Base-by-base conservation (phyloP, 2,113 vertebrate species). In the Cranoglanis bouderius region DNA sequence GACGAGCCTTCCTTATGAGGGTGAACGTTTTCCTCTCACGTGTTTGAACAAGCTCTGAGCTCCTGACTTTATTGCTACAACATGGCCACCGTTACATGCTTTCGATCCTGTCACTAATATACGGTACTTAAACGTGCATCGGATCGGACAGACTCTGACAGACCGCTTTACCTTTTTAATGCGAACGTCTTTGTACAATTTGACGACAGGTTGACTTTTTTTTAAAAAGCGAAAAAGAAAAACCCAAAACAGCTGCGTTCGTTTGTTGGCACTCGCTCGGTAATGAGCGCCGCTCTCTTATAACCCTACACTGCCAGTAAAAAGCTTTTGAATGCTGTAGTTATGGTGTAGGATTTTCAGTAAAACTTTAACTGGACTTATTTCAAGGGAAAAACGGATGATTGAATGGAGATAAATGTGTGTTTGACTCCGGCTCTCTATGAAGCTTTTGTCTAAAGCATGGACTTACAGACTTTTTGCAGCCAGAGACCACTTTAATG, bases 1-100 rank as follows among this genome's bases (percentile, higher is more conserved):
- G 90, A 89, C 86, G 85, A 89, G 78, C 88, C 90, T 89, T 89
- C 84, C 40, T 35, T 88, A 53, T 70, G 84, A 75, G 46, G 90
- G 85, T 81, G 80, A 89, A 59, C 32, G 24, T 61, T 67, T 40
- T 32, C 49, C 85, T 89, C 75, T 82, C 81, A 55, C 43, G 38
- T 81, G 89, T 90, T 29, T 43, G 63, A 87, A 82, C 86, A 88
- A 88, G 87, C 80, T 88, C 40, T 19, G 21, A 43, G 21, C 35
- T 57, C 26, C 70, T 75, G 29, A 38, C 32, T 29, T 67, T 82
- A 55, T 57, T 72, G 49, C 32, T 83, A 29, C 35, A 67, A 67
- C 61, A 38, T n/a, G 61, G 78, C 86, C 63, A 29, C 18, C 9
- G 24, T 82, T 75, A 53, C 18, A 24, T 72, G 46, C 21, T 6